These are phyloP conservation scores for Hofmannophila pseudospretella DNA, from an alignment of 2,888 invertebrate genomes.

Conservation along the genomic window DNA sequence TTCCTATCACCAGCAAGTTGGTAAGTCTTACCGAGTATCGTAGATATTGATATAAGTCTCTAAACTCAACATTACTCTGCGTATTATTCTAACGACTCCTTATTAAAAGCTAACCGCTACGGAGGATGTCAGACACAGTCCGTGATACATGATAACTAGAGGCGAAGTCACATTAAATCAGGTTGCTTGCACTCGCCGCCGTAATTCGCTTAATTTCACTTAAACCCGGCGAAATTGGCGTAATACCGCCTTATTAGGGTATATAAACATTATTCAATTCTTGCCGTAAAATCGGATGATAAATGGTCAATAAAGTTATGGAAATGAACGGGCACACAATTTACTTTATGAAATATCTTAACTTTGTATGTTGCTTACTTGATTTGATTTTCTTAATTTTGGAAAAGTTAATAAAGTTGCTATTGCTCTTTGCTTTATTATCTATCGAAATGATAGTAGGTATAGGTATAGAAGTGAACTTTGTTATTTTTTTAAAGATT, in stretches of 20 bases:
- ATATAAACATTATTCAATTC: conserved; percentile 50
- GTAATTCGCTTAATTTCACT: conserved; percentile 67
- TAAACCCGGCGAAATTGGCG: conserved; percentile 44
- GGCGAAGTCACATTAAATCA: conserved; percentile 60
- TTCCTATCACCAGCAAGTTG: too few species aligned
- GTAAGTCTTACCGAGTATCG: too few species aligned
- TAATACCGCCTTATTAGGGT: conserved; percentile 50
- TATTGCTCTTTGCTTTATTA: too few species aligned
- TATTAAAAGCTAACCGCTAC: conserved; percentile 60
- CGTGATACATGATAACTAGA: conserved; percentile 72
- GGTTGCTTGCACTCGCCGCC: conserved; percentile 46
- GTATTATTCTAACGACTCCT: conserved; percentile 47
- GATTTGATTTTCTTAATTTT: too few species aligned
- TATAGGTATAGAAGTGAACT: too few species aligned
- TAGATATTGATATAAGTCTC: too few species aligned
- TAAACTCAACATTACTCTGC: conserved; percentile 41
- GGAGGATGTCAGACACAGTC: conserved; percentile 46
- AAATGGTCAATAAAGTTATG: conserved; percentile 18
- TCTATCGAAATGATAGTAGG: too few species aligned
- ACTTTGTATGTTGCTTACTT: too few species aligned
- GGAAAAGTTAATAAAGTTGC: too few species aligned
- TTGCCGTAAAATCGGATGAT: conserved; percentile 20
- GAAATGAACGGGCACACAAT: conserved; percentile 12
- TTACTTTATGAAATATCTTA: too few species aligned
- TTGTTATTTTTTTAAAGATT: too few species aligned